Base-by-base conservation (phyloP, 2,113 vertebrate species). In the Malurus cyaneus region DNA sequence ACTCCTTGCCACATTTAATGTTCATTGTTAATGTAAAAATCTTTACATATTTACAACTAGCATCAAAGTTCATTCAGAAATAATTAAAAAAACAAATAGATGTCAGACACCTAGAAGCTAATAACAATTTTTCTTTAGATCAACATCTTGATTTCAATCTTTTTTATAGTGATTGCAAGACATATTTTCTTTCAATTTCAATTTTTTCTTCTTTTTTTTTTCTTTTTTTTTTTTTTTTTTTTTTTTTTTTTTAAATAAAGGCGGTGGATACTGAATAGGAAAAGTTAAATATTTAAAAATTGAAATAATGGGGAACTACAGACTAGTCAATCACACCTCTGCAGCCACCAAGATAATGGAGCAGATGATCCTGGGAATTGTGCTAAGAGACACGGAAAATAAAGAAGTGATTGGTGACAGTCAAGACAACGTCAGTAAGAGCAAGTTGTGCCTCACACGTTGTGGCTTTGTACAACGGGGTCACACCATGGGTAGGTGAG, bases 401-500 rank as follows among this genome's bases (percentile, higher is more conserved):
- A 42, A 50, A 6, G 44, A 73, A 72, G 23, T 36, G 32, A 44
- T 28, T 36, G 4, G 9, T 32, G 26, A 36, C 8, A 32, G 26
- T 13, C 31, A 50, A 44, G 56, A 50, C 21, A 42, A 31, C 18
- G 57, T 65, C 59, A 39, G 12, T 34, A 54, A 41, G 19, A 6
- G 24, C 10, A 79, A 62, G 11, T 41, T 0, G 0, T 5, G 7
- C 16, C n/a, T 70, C 29, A 62, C 29, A n/a, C 0, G 0, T 23
- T 31, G 25, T 36, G 31, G 25, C 21, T 29, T 32, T 31, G 50
- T 28, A 8, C 36, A 34, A 8, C 34, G 8, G 1, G 0, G 34
- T 31, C 26, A 15, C 25, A 31, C 29, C 11, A 31, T 2, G 50
- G 14, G 24, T 28, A 18, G 26, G 19, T 15, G 15, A 36, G 44